These are phyloP conservation scores for Brachionus calyciflorus DNA, from an alignment of 1,140 invertebrate genomes.

Conservation along the genomic window DNA sequence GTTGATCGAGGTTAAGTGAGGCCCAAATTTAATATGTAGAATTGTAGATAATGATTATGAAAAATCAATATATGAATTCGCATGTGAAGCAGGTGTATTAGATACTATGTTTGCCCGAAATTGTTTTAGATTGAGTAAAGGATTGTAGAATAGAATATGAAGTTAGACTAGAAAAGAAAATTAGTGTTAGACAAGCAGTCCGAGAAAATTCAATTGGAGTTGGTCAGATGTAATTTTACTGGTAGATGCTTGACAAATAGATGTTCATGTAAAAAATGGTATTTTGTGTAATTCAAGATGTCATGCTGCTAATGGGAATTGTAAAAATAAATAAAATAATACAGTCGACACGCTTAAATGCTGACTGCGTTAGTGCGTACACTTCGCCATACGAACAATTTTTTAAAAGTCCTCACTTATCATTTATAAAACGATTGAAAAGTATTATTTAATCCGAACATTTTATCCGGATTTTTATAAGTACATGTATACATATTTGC, in stretches of 20 bases:
- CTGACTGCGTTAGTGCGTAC: too few relatives aligned
- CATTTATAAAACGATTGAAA: too few relatives aligned
- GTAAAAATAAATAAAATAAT: not conserved
- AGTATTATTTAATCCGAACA: too few relatives aligned
- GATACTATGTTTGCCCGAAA: not conserved
- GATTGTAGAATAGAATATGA: not conserved
- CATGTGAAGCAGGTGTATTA: not conserved
- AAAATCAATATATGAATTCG: too few relatives aligned
- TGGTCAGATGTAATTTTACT: not conserved
- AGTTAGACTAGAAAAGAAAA: not conserved
- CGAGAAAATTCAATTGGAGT: not conserved
- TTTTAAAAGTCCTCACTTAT: too few relatives aligned
- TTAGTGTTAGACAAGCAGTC: not conserved
- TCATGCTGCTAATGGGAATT: not conserved
- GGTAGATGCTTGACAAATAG: not conserved
- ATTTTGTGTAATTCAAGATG: not conserved
- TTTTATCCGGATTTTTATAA: too few relatives aligned
- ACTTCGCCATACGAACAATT: too few relatives aligned
- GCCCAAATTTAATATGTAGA: too few relatives aligned
- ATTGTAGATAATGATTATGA: too few relatives aligned
- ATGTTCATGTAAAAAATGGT: slow-evolving; percentile 8
- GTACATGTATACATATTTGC: too few relatives aligned
- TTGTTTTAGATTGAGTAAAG: not conserved
- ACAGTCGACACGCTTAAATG: too few relatives aligned
- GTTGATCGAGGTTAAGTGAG: too few relatives aligned